Percentiles rank a stretch among this genome's conserved stretches.
These are phyloP conservation scores for Drosophila sordidapex DNA, from an alignment of 2,888 invertebrate species.

Conservation along the genomic window DNA sequence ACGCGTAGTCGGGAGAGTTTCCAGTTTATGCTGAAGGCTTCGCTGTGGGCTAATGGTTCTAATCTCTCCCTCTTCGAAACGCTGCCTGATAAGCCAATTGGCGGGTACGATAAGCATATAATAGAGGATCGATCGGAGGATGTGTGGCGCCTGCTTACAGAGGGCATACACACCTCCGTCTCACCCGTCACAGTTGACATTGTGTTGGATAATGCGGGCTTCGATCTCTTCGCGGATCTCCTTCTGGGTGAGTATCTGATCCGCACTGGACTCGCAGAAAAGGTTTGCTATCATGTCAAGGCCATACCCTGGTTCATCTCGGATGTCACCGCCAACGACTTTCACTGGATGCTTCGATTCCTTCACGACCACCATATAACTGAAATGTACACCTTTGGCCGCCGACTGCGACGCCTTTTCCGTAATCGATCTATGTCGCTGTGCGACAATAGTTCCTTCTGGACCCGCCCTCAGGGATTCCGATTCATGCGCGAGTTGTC, in stretches of 20 bases:
- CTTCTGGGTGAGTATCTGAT: conserved; percentile 93
- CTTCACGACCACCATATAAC: conserved; percentile 81
- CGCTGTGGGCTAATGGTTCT: conserved; percentile 97
- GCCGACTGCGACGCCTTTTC: conserved; percentile 87
- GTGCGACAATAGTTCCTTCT: conserved; percentile 89
- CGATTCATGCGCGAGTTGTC: conserved; percentile 90
- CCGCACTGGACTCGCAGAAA: conserved; percentile 86
- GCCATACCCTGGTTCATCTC: conserved; percentile 97
- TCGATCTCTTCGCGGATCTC: conserved; percentile 95
- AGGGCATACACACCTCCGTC: conserved; percentile 20
- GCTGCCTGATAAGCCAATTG: conserved; percentile 85
- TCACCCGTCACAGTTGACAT: conserved; percentile 88
- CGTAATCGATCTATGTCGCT: conserved; percentile 84
- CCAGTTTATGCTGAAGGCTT: conserved; percentile 84
- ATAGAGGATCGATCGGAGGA: conserved; percentile 87
- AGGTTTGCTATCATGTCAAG: conserved; percentile 94
- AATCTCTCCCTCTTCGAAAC: conserved; percentile 93
- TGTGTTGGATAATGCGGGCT: conserved; percentile 96
- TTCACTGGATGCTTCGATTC: conserved; percentile 88
- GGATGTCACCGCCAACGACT: conserved; percentile 91
- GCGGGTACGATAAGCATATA: conserved; percentile 86
- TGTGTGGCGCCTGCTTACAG: conserved; percentile 86
- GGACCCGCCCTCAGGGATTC: conserved; percentile 93
- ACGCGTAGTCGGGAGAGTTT: conserved; percentile 48
- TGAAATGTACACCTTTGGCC: conserved; percentile 84